phyloP scores from a whole-genome alignment of 2,888 invertebrate species.

The Parthenolecanium corni region DNA sequence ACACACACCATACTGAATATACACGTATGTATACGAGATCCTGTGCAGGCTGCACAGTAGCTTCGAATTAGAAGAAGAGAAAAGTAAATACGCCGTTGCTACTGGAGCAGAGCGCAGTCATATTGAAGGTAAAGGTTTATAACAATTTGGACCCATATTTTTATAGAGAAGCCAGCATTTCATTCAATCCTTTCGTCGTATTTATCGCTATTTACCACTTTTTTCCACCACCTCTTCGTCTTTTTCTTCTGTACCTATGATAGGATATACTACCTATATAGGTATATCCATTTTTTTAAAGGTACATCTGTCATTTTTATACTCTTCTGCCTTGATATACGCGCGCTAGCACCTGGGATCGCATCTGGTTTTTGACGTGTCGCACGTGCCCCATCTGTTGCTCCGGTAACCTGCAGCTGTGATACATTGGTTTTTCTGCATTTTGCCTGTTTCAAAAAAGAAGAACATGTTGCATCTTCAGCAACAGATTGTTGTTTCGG shows the following conservation, averaged over 20 bases:
- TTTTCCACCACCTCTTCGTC: constrained; percentile 3
- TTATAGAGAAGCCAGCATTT: too few relatives aligned
- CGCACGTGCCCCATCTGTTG: constrained; percentile 29
- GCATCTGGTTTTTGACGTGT: constrained; percentile 28
- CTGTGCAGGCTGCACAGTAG: background rate
- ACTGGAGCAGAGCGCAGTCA: too few relatives aligned
- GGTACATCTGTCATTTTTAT: constrained; percentile 21
- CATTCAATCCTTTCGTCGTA: constrained; percentile 21
- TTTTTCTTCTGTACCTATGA: too few relatives aligned
- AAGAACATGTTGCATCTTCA: constrained; percentile 16
- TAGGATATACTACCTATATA: background rate
- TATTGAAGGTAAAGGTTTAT: too few relatives aligned
- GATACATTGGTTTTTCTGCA: constrained; percentile 28
- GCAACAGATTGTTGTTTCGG: constrained; percentile 21
- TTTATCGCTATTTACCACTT: constrained; percentile 7
- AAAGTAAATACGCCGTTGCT: too few relatives aligned
- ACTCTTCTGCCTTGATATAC: constrained; percentile 20
- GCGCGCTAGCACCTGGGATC: constrained; percentile 23
- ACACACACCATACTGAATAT: too few relatives aligned
- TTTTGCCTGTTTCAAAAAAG: constrained; percentile 4
- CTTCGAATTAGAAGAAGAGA: too few relatives aligned
- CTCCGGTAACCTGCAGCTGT: constrained; percentile 27
- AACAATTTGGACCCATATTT: constrained; percentile 7
- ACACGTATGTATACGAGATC: background rate
- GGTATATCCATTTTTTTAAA: background rate